Conservation (phyloP, 2,113 vertebrate genomes). For the Gulo gulo region DNA sequence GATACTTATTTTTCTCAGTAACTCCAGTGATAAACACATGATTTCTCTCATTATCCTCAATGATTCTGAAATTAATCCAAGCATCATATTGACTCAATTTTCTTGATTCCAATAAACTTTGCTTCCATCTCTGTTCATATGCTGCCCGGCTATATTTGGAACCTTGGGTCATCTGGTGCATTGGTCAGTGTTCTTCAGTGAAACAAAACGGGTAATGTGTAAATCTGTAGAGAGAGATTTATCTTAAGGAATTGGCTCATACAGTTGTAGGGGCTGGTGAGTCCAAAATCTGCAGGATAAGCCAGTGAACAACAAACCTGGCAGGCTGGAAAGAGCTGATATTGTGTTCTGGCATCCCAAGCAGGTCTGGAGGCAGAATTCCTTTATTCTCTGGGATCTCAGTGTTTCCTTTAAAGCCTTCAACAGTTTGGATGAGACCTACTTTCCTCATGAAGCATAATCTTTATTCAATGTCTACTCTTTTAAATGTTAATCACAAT, state of each 20-base stretch:
- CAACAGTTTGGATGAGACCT: background rate
- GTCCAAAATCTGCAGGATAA: background rate
- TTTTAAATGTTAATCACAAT: background rate
- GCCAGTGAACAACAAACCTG: background rate
- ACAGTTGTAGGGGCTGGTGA: background rate
- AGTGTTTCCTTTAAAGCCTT: background rate
- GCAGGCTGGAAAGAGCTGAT: background rate
- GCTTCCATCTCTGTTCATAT: background rate
- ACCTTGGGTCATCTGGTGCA: background rate
- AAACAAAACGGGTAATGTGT: background rate
- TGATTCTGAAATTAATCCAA: background rate
- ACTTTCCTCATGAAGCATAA: background rate
- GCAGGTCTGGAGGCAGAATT: background rate
- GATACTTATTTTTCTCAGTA: background rate
- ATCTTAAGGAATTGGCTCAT: background rate
- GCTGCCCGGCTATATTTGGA: background rate
- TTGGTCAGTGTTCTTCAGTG: background rate
- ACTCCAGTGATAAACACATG: background rate
- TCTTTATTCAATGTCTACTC: background rate
- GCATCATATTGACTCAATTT: background rate
- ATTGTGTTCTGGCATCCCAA: background rate
- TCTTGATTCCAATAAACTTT: background rate
- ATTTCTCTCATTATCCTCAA: background rate
- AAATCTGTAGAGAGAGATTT: background rate
- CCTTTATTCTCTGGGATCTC: background rate